Conservation (phyloP, 2,888 invertebrate genomes). For the Phymatocera aterrima region DNA sequence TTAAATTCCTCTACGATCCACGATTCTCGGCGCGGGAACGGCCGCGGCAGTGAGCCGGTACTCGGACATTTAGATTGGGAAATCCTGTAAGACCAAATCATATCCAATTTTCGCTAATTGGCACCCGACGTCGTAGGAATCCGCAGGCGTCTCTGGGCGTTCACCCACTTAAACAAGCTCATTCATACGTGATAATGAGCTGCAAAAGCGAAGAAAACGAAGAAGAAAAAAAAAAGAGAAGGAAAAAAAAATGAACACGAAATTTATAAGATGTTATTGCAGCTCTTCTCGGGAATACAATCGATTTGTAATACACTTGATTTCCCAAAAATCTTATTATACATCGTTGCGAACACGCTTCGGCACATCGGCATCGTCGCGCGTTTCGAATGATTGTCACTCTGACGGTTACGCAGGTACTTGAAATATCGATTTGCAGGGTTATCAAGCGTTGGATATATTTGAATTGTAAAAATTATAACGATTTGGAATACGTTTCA, state of each 20-base stretch:
- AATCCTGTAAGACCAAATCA: constrained; percentile 29
- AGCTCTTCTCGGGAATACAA: background rate
- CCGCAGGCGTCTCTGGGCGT: too few relatives aligned
- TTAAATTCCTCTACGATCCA: constrained; percentile 26
- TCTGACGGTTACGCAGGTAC: too few relatives aligned
- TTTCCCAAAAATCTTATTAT: background rate
- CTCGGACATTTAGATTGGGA: constrained; percentile 17
- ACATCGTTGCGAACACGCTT: too few relatives aligned
- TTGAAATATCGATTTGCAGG: too few relatives aligned
- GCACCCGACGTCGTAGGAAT: background rate
- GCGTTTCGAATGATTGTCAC: too few relatives aligned
- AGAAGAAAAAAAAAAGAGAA: too few relatives aligned
- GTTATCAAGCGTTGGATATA: too few relatives aligned
- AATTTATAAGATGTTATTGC: background rate
- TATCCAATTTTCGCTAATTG: constrained; percentile 36
- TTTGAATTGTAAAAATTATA: too few relatives aligned
- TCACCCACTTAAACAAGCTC: constrained; percentile 6
- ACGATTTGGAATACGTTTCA: too few relatives aligned
- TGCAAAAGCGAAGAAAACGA: background rate
- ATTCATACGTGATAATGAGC: constrained; percentile 34
- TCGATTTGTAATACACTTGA: background rate
- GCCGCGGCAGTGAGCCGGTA: too few relatives aligned
- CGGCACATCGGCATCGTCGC: too few relatives aligned
- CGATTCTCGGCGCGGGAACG: constrained; percentile 5
- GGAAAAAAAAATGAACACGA: too few relatives aligned